phyloP scores from a whole-genome alignment of 2,113 vertebrate genomes.

The Ivindomyrus marchei region DNA sequence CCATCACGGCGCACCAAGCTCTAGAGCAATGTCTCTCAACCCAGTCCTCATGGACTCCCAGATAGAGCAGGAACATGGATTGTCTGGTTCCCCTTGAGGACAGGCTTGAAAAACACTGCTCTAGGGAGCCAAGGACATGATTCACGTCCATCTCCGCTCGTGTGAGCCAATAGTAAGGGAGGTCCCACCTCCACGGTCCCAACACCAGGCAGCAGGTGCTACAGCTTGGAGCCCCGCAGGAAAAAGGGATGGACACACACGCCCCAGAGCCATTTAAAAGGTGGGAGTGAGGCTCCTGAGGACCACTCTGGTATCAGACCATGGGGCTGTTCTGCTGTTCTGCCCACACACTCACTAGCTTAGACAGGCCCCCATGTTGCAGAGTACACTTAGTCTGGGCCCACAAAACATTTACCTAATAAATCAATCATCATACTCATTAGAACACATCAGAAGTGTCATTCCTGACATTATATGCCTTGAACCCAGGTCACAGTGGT shows the following conservation, averaged over 20 bases:
- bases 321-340: background rate
- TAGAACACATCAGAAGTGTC: background rate
- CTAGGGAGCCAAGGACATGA: background rate
- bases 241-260: background rate
- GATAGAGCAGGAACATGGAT: background rate
- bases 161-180: background rate
- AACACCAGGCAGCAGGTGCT: background rate
- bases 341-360: background rate
- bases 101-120: background rate
- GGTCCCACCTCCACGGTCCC: background rate
- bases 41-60: background rate
- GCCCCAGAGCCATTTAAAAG: background rate
- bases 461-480: background rate
- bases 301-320: background rate
- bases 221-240: background rate
- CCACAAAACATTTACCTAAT: background rate
- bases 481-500: background rate
- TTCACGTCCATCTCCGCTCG: background rate
- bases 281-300: background rate
- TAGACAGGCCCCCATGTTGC: background rate
- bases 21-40: background rate
- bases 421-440: background rate
- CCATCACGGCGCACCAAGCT: background rate
- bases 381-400: background rate
- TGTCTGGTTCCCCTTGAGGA: background rate